A percentile compares a stretch with the other conserved stretches of the same genome.
These are phyloP conservation scores for Palythoa grandiflora DNA, from an alignment of 92 coral and sea anemone genomes.

Conservation along the genomic window DNA sequence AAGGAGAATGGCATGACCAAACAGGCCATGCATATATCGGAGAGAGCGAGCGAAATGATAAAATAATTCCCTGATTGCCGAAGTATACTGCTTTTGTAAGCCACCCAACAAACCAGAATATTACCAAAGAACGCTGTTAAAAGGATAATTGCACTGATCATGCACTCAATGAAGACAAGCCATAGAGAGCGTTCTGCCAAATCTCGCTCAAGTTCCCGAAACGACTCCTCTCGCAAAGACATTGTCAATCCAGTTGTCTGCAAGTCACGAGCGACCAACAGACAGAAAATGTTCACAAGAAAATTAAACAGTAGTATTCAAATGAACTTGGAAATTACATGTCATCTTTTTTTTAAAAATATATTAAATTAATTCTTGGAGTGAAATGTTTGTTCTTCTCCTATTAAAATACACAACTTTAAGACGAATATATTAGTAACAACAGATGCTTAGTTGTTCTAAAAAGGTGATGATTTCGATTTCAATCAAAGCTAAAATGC, in stretches of 20 bases:
- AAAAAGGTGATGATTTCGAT: too few species aligned
- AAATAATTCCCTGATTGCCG: conserved; percentile 25
- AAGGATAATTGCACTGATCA: conserved; percentile 1
- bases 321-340: too few species aligned
- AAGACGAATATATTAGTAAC: too few species aligned
- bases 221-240: not conserved
- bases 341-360: too few species aligned
- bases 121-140: conserved; percentile 26
- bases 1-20: conserved; percentile 30
- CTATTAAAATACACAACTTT: too few species aligned
- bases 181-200: not conserved
- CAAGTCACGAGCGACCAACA: too few species aligned
- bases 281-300: too few species aligned
- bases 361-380: too few species aligned
- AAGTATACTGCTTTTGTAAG: not conserved
- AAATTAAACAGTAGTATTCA: too few species aligned
- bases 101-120: conserved; percentile 20
- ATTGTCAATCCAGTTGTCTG: not conserved
- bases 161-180: not conserved
- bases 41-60: conserved; percentile 16
- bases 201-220: not conserved
- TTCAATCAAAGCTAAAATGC: too few species aligned
- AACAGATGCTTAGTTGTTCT: too few species aligned
- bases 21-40: conserved; percentile 15
- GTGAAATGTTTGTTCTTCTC: too few species aligned